Evolutionary conservation across 2,797 vertebrate species (phyloP), one percentile per base, ranked within the genome.

Genomic region (Parotocinclus haroldoi): DNA sequence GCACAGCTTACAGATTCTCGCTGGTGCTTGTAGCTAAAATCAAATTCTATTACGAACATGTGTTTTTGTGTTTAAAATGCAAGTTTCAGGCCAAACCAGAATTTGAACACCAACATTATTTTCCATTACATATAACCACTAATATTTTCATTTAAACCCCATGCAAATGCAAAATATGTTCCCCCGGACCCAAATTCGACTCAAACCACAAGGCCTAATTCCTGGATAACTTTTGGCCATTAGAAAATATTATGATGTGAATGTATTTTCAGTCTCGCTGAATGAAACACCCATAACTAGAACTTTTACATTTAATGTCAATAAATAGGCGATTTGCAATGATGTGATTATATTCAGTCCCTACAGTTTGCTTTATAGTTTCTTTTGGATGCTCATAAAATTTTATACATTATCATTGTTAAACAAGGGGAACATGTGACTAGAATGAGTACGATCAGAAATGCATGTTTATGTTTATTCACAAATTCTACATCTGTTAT

Each of bases 51-150:
- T 75, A 65, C 51, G 63, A 49, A 67, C 44, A 63, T 67, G 68
- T 48, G 27, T 27, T 27, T 76, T 65, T 59, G 36, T 67, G 62
- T 18, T 58, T 83, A 62, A 69, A 82, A 63, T 63, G 10, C 63
- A 61, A 66, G 59, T 74, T 77, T 79, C 27, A 52, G 60, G 81
- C 80, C 82, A 86, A 85, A 79, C 82, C 83, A 76, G 78, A 85
- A 85, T 85, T 74, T 69, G 76, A 82, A 79, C 71, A 80, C 75
- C 74, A 57, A 58, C 73, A 60, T 80, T 80, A 45, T 68, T 80
- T 82, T 75, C 72, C 69, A 80, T 79, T 78, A 81, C 78, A 82
- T 70, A 65, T 27, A 76, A 83, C 80, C 78, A 64, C 80, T 72
- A 82, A 86, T 78, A 75, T 68, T 57, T 75, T 76, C 54, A 76